Evolutionary conservation across 2,888 invertebrate genomes (phyloP), one percentile per base, ranked within the genome.

Genomic region (Tetanocera ferruginea): DNA sequence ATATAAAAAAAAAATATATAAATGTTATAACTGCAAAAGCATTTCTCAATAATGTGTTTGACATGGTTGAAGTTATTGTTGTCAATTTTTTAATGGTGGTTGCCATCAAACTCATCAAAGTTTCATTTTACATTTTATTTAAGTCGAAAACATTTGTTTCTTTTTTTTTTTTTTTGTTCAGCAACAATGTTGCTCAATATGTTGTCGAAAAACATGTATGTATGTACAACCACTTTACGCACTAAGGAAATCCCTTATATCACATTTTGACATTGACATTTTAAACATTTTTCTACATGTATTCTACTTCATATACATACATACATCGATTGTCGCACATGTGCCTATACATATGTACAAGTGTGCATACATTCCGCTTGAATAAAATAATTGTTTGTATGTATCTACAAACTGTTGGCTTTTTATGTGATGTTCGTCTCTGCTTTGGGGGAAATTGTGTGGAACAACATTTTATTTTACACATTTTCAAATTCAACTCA

Each of bases 111-210:
- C 37, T 57, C 71, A 71, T 71, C 3, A 31, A 57, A n/a, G 34
- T 19, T n/a, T 71, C 55, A 71, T 71, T 34, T 19, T 31, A 52
- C 52, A 19, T 71, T 25, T 17, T 31, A 19, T 51, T 52, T 19
- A 17, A 51, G 64, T 64, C 17, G 37, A 64, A 31, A 31, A 64
- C 34, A 19, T 62, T 25, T 9, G 28, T 34, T 17, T 5, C n/a
- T 11, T 34, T 17, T 43, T 14, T 5, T 31, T 11, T 34, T 17
- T 43, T 14, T 14, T 17, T 66, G 57, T 14, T 1, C 9, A 49
- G 70, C 70, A 19, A 72, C 37, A 60, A 77, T 67, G 69, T 74
- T 77, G 77, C 60, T 57, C 77, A 73, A 77, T 74, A 74, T 64
- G 64, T 77, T 76, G 55, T 49, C 17, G 55, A 19, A 73, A 73